Conservation (phyloP, 2,888 invertebrate species). For the Ischnus inquisitorius region DNA sequence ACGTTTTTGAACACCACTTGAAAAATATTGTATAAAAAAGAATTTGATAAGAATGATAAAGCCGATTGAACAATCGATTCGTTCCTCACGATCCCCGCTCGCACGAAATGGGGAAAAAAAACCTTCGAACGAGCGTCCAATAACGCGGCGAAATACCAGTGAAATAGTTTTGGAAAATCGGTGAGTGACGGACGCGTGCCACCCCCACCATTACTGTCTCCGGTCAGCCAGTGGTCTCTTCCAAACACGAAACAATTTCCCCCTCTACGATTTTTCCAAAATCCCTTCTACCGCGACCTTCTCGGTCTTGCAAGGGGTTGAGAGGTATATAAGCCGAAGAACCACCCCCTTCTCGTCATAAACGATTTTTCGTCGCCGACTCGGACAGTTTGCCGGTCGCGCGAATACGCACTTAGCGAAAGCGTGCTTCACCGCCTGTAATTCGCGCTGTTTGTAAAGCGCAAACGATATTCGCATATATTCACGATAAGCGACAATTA, state of each 20-base stretch:
- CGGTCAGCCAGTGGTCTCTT: slow-evolving; percentile 56
- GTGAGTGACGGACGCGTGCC: slow-evolving; percentile 73
- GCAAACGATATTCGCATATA: slow-evolving; percentile 21
- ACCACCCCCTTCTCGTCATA: slow-evolving; percentile 69
- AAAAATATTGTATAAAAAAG: no score
- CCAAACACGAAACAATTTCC: slow-evolving; percentile 60
- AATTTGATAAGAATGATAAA: no score
- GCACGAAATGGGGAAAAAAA: no score
- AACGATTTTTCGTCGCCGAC: slow-evolving; percentile 70
- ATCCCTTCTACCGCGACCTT: slow-evolving; percentile 69
- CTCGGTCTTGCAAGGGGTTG: slow-evolving; percentile 75
- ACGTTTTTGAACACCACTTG: no score
- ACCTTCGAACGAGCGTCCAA: not conserved
- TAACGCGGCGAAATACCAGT: not conserved
- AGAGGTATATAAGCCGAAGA: slow-evolving; percentile 75
- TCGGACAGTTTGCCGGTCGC: slow-evolving; percentile 21
- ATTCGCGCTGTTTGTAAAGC: not conserved
- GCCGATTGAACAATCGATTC: no score
- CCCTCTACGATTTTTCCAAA: slow-evolving; percentile 72
- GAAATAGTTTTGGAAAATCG: slow-evolving; percentile 61
- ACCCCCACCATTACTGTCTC: slow-evolving; percentile 55
- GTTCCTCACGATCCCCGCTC: no score
- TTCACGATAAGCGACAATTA: slow-evolving; percentile 14
- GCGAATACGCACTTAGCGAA: slow-evolving; percentile 1
- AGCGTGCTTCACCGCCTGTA: not conserved